These are phyloP conservation scores for Telenomus remus DNA, from an alignment of 1,140 invertebrate genomes.

Conservation along the genomic window DNA sequence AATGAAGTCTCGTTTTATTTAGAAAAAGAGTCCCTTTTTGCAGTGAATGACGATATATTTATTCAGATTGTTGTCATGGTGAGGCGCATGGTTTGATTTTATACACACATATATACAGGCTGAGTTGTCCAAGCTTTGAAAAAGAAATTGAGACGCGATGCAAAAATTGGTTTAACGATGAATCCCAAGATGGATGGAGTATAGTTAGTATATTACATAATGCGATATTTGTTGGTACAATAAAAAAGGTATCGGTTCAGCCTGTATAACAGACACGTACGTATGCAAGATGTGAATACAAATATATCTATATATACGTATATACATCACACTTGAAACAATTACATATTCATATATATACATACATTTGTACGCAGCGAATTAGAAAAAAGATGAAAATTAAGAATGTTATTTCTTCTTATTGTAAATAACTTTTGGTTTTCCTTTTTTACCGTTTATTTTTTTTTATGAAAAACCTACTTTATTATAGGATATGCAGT, in stretches of 20 bases:
- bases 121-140: slow-evolving; percentile 11
- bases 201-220: background rate
- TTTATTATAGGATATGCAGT: slow-evolving; percentile 65
- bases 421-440: slow-evolving; percentile 37
- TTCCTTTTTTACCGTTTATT: slow-evolving; percentile 16
- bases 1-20: slow-evolving; percentile 28
- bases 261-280: slow-evolving; percentile 48
- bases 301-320: background rate
- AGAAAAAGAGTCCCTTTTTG: slow-evolving; percentile 14
- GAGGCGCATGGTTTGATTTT: slow-evolving; percentile 20
- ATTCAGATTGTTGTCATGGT: slow-evolving; percentile 1
- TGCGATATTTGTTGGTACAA: background rate
- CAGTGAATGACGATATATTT: slow-evolving; percentile 13
- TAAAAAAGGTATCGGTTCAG: slow-evolving; percentile 15
- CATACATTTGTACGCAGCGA: slow-evolving; percentile 21
- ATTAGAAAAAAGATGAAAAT: slow-evolving; percentile 38
- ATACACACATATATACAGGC: slow-evolving; percentile 44
- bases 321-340: background rate
- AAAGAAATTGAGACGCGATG: background rate
- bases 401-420: slow-evolving; percentile 21
- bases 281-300: slow-evolving; percentile 26
- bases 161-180: background rate
- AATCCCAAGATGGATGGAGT: background rate
- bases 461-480: slow-evolving; percentile 61
- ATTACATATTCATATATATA: background rate